Conservation (phyloP, 2,797 vertebrate species). For the Enteromius fasciolatus region DNA sequence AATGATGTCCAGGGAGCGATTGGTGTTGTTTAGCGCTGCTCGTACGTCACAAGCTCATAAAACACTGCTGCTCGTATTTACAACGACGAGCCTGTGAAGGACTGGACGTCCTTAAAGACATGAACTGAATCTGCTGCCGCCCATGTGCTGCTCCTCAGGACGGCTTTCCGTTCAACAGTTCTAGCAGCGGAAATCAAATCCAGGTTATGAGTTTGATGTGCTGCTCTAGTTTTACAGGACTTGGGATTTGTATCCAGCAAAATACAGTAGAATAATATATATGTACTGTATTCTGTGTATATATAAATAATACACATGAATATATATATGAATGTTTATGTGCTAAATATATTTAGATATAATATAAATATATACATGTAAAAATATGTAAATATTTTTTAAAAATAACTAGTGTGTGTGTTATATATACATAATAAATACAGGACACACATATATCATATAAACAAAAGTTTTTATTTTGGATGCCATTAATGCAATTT, state of each 20-base stretch:
- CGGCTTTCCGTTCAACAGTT: neutral
- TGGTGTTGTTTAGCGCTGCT: conserved; percentile 24
- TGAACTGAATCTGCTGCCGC: neutral
- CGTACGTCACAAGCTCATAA: conserved; percentile 4
- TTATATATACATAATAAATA: too few species aligned
- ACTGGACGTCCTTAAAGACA: conserved; percentile 23
- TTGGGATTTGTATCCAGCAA: neutral
- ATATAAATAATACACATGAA: too few species aligned
- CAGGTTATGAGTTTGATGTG: neutral
- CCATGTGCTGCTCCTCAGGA: conserved; percentile 17
- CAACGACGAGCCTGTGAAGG: neutral
- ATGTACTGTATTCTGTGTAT: too few species aligned
- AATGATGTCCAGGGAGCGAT: neutral
- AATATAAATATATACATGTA: too few species aligned
- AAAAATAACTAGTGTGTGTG: too few species aligned
- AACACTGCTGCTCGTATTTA: conserved; percentile 16
- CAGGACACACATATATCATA: too few species aligned
- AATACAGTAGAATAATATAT: too few species aligned
- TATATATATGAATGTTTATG: too few species aligned
- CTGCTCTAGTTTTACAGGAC: neutral
- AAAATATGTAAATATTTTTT: too few species aligned
- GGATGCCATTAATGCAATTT: too few species aligned
- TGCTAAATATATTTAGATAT: too few species aligned
- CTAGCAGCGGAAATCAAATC: neutral
- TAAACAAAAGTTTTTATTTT: too few species aligned